Evolutionary conservation across 2,888 invertebrate genomes (phyloP).

Genomic region (Anorthoa munda): DNA sequence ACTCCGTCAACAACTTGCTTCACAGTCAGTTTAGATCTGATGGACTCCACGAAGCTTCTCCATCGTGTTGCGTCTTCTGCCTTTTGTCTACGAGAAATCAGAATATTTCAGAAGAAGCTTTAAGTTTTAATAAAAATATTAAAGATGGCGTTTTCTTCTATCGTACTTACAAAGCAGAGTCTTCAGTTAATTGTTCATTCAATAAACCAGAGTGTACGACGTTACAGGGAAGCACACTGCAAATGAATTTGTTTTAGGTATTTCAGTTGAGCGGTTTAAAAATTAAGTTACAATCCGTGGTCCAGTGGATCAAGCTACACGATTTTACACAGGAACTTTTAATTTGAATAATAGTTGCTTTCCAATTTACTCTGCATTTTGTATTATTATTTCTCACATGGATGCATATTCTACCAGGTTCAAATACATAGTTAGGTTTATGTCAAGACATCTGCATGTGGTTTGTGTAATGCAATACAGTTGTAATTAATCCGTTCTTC

Average conservation of each 20-base stretch:
- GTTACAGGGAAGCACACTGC: constrained; percentile 92
- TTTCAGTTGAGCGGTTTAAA: neutral
- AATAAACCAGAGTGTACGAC: constrained; percentile 89
- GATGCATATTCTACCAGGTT: too few species aligned
- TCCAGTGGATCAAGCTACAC: neutral
- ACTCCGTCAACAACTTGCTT: constrained; percentile 96
- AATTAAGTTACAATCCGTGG: neutral
- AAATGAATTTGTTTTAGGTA: neutral
- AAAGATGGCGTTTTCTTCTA: neutral
- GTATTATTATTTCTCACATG: too few species aligned
- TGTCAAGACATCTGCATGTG: neutral
- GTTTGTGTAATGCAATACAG: neutral
- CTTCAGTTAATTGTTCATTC: constrained; percentile 78
- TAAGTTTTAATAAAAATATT: neutral
- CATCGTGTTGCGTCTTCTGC: constrained; percentile 92
- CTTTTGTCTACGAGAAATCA: constrained; percentile 73
- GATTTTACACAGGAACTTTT: neutral
- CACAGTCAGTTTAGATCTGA: constrained; percentile 95
- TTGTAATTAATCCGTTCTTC: neutral
- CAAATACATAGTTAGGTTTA: neutral
- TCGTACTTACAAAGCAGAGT: constrained; percentile 84
- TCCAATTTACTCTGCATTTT: too few species aligned
- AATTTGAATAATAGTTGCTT: too few species aligned
- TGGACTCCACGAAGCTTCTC: constrained; percentile 94
- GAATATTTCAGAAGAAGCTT: neutral